Percentiles rank a stretch among this genome's conserved stretches.
These are phyloP conservation scores for Sturnira hondurensis DNA, from an alignment of 2,113 vertebrate species.

Conservation along the genomic window DNA sequence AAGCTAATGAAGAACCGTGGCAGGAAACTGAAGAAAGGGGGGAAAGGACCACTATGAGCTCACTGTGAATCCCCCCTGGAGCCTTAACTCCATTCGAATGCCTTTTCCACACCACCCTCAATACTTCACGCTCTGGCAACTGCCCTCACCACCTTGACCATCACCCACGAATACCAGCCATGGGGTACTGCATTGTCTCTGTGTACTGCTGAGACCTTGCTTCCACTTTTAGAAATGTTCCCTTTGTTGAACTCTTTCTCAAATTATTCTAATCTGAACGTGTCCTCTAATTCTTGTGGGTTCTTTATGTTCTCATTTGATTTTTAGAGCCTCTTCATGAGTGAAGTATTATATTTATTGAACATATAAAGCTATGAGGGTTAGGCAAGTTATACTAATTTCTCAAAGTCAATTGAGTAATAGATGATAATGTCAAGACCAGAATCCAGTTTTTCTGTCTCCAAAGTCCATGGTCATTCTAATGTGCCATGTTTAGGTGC, in stretches of 20 bases:
- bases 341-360: background rate
- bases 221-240: background rate
- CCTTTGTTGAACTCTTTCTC: background rate
- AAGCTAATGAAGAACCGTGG: background rate
- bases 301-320: background rate
- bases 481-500: background rate
- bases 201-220: background rate
- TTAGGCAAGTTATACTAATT: slow-evolving; percentile 25
- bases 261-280: background rate
- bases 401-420: background rate
- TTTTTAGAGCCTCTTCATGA: background rate
- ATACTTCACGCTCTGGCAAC: background rate
- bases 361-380: background rate
- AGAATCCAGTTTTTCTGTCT: background rate
- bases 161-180: background rate
- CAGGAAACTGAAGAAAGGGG: background rate
- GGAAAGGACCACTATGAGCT: background rate
- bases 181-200: accelerated
- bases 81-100: background rate
- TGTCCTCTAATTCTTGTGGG: background rate
- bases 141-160: no score
- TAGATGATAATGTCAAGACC: background rate
- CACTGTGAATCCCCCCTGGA: background rate
- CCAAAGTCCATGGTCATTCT: background rate
- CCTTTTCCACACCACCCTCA: background rate